Conservation (phyloP, 2,797 vertebrate species). For the Discoglossus pictus region DNA sequence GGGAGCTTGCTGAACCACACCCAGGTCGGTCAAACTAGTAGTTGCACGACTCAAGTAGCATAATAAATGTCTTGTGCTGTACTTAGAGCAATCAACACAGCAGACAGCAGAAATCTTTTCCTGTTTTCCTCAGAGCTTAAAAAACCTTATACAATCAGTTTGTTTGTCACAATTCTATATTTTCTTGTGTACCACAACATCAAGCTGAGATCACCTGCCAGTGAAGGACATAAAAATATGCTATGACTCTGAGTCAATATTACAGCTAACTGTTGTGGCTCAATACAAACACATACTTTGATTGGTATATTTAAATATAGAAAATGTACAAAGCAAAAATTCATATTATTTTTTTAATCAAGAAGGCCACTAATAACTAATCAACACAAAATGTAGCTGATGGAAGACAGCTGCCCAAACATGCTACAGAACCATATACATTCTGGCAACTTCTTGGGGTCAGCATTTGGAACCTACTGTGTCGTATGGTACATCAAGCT, state of each 20-base stretch:
- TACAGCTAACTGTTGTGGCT: no score
- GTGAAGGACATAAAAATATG: constrained; percentile 34
- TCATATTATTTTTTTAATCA: no score
- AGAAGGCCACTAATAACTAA: no score
- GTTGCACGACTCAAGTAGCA: constrained; percentile 23
- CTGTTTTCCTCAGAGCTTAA: constrained; percentile 7
- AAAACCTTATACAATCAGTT: constrained; percentile 32
- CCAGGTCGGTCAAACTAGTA: constrained; percentile 16
- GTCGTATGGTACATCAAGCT: no score
- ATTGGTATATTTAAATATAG: no score
- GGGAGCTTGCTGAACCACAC: constrained; percentile 7
- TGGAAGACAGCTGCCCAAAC: no score
- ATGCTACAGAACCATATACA: no score
- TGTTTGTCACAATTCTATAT: constrained; percentile 39
- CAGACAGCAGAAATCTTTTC: constrained; percentile 24
- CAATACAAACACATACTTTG: no score
- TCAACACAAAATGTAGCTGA: no score
- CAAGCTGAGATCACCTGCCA: constrained; percentile 32
- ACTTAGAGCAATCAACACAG: constrained; percentile 36
- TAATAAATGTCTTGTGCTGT: constrained; percentile 32
- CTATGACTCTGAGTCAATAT: constrained; percentile 8
- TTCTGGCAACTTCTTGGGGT: no score
- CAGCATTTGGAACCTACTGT: no score
- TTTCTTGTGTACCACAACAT: constrained; percentile 26
- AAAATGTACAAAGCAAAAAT: no score